phyloP scores from a whole-genome alignment of 2,888 invertebrate species.

The Apotomis capreana region DNA sequence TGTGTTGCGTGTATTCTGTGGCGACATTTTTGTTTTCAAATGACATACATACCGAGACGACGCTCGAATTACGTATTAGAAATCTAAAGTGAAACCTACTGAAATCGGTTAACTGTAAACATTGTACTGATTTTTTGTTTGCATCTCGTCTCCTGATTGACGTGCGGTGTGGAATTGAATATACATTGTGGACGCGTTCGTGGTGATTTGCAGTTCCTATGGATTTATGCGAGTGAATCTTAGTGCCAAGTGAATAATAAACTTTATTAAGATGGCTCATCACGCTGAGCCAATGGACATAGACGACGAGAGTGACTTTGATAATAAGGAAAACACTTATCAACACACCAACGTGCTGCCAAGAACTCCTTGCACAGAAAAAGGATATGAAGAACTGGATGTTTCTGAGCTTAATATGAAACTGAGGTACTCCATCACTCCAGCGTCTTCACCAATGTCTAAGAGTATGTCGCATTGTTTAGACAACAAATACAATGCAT shows the following conservation, averaged over 20 bases:
- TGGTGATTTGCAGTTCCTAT: constrained; percentile 33
- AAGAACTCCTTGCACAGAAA: constrained; percentile 66
- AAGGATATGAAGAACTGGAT: constrained; percentile 76
- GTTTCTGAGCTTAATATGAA: constrained; percentile 77
- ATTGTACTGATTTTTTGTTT: constrained; percentile 69
- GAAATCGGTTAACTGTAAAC: constrained; percentile 72
- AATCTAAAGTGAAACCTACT: constrained; percentile 75
- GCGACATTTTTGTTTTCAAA: constrained; percentile 79
- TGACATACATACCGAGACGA: constrained; percentile 75
- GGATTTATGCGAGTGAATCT: constrained; percentile 33
- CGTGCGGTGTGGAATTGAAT: constrained; percentile 48
- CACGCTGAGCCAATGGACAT: constrained; percentile 74
- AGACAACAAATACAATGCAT: constrained; percentile 58
- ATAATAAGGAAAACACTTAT: constrained; percentile 74
- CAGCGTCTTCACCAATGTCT: constrained; percentile 73
- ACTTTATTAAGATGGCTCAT: constrained; percentile 65
- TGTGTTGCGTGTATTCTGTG: constrained; percentile 72
- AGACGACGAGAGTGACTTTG: constrained; percentile 70
- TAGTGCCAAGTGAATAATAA: constrained; percentile 42
- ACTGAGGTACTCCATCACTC: constrained; percentile 74
- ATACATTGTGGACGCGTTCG: constrained; percentile 39
- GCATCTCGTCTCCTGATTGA: constrained; percentile 57
- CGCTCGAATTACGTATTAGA: constrained; percentile 67
- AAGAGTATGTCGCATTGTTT: constrained; percentile 65
- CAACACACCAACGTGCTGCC: constrained; percentile 69